Base-by-base conservation (phyloP, 2,113 vertebrate genomes). In the Triplophysa tibetana region DNA sequence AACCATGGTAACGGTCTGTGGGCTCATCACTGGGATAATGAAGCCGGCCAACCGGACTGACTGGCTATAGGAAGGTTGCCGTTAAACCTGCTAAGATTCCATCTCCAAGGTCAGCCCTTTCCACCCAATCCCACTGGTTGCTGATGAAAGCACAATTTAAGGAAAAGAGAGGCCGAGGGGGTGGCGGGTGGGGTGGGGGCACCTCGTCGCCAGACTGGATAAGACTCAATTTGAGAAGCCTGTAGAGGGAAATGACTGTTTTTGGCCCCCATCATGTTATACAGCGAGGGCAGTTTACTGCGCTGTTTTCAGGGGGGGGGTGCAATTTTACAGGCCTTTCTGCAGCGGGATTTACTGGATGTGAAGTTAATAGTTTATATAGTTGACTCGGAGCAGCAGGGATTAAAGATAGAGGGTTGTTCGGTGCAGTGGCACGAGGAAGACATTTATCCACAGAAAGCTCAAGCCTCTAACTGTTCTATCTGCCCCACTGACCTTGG, bases 281-380 rank as follows among this genome's bases (percentile, higher is more conserved):
- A 90, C 88, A 90, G 88, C 85, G 81, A 89, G 88, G 87, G 89
- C 88, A 88, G 76, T 85, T 89, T 87, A 70, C 80, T 89, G 83
- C 70, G 85, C 82, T 87, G 87, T 86, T 84, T 83, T 84, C 88
- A n/a, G n/a, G 90, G 81, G 76, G 80, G 83, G 81, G 79, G 75
- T 83, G 85, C 81, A 83, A 88, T 88, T 88, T 88, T 88, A 86
- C 84, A 86, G 87, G 78, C 82, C 54, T 85, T 87, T 87, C 85
- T 86, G 82, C 74, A 50, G 87, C 84, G 84, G 87, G 90, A 90
- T 92, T 91, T 93, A 92, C 89, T 91, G 89, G 88, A 88, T 91
- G 85, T 90, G 90, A 88, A 92, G 89, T 90, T 91, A 91, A 92
- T 89, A 90, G 91, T 90, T 91, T 88, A 91, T 91, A 90, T 89